These are phyloP conservation scores for Microctenopoma steveboyesi DNA, from an alignment of 2,797 vertebrate genomes.

Conservation along the genomic window DNA sequence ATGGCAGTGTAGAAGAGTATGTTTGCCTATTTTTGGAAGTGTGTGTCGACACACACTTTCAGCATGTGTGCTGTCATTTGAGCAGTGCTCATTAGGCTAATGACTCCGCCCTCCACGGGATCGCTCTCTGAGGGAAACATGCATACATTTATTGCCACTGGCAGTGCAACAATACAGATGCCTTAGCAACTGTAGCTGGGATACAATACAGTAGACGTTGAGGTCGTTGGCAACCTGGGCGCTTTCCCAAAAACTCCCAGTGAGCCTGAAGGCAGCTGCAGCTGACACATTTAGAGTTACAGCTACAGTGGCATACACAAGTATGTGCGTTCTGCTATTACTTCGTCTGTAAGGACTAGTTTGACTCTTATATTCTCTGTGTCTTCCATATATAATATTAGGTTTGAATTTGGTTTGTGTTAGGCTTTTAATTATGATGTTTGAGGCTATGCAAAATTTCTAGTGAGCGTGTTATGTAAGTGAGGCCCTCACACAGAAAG, in stretches of 20 bases:
- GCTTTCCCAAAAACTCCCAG: slow-evolving; percentile 45
- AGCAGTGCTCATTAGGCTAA: slow-evolving; percentile 60
- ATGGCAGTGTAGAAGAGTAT: slow-evolving; percentile 1
- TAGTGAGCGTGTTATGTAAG: too few species aligned
- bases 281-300: slow-evolving; percentile 36
- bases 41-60: background rate
- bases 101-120: slow-evolving; percentile 58
- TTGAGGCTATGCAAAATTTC: background rate
- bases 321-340: background rate
- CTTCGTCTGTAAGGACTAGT: background rate
- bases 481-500: too few species aligned
- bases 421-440: background rate
- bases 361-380: background rate
- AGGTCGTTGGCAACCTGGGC: slow-evolving; percentile 51
- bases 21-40: slow-evolving; percentile 1
- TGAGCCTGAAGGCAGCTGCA: slow-evolving; percentile 58
- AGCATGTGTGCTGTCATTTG: slow-evolving; percentile 19
- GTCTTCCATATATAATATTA: background rate
- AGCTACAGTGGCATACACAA: slow-evolving; percentile 20
- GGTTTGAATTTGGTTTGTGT: background rate
- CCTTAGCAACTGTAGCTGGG: slow-evolving; percentile 64
- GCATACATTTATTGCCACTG: slow-evolving; percentile 61
- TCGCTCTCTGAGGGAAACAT: slow-evolving; percentile 57
- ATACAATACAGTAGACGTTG: slow-evolving; percentile 47
- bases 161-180: slow-evolving; percentile 60